Evolutionary conservation across 2,113 vertebrate genomes (phyloP), one percentile per base, ranked within the genome.

Genomic region (Columbina picui): DNA sequence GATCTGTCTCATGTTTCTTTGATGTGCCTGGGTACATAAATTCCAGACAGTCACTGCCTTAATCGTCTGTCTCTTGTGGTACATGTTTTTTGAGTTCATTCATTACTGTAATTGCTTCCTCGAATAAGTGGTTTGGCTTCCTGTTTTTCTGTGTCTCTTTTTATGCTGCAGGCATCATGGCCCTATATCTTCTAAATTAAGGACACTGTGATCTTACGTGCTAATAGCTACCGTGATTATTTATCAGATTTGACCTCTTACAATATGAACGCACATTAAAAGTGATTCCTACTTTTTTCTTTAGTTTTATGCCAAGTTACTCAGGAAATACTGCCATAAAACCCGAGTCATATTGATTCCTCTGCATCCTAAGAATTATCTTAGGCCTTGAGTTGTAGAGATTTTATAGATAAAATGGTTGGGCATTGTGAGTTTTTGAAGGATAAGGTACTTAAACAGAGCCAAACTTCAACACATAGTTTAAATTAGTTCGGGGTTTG

Each of bases 61-160:
- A 78, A 43, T 59, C 19, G 36, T 87, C 57, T 87, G 36, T 76
- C 89, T 84, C 53, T 39, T 80, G 67, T 50, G 74, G 70, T 47
- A 83, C 53, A 80, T 89, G 14, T 50, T 94, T 84, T 67, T 39
- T 56, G 43, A 47, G 36, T 83, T 91, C 55, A 84, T 84, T 92
- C 60, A 83, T 90, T 95, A 83, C 45, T 19, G 15, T 94, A 91
- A 93, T 86, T 79, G 11, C 85, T 95, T 92, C 64, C 86, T 84
- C 56, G 52, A 90, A 92, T 29, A 92, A 71, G 60, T 53, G 15
- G 6, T 87, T 94, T 87, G 74, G 36, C 21, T 91, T 95, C 84
- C 87, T 91, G 55, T 57, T 95, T 82, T 91, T 85, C 65, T 76
- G 12, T 87, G 12, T 32, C 18, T 73, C 38, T 73, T 38, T 84